A percentile compares a stretch with the other conserved stretches of the same genome.
These are phyloP conservation scores for Amorpha juglandis DNA, from an alignment of 2,888 invertebrate species.

Conservation along the genomic window DNA sequence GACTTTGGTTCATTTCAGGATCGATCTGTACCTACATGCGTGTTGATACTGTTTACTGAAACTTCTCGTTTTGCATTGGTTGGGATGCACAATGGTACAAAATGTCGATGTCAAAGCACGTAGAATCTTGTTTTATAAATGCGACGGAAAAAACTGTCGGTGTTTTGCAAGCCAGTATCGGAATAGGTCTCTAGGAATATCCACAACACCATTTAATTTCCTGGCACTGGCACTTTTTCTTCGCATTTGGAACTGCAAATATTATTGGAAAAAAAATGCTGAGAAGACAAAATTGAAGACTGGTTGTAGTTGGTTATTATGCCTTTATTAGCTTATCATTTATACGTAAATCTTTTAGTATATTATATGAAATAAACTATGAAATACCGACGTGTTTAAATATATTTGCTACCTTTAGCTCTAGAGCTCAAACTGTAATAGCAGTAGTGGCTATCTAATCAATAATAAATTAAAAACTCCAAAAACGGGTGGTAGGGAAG, in stretches of 20 bases:
- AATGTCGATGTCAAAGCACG: constrained; percentile 7
- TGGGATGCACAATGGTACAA: not conserved
- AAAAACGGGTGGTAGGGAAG: too few species aligned
- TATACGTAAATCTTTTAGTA: not conserved
- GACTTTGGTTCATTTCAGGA: too few species aligned
- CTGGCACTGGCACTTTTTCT: constrained; percentile 15
- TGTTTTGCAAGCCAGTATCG: constrained; percentile 15
- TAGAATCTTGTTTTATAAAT: constrained; percentile 14
- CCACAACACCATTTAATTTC: constrained; percentile 10
- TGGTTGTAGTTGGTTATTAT: constrained; percentile 2
- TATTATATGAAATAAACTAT: constrained; percentile 6
- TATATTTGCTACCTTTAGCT: constrained; percentile 5
- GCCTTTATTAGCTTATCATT: not conserved
- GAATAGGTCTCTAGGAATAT: constrained; percentile 10
- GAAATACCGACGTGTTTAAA: constrained; percentile 5
- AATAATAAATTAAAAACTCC: constrained; percentile 1
- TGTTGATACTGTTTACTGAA: too few species aligned
- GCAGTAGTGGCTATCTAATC: not conserved
- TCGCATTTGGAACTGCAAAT: constrained; percentile 4
- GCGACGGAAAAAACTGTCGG: not conserved
- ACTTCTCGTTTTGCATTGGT: not conserved
- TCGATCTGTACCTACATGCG: too few species aligned
- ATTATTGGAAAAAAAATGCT: constrained; percentile 1
- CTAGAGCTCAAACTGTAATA: not conserved
- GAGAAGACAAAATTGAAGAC: constrained; percentile 15